Evolutionary conservation across 2,888 invertebrate genomes (phyloP).

Genomic region (Agriopis aurantiaria): DNA sequence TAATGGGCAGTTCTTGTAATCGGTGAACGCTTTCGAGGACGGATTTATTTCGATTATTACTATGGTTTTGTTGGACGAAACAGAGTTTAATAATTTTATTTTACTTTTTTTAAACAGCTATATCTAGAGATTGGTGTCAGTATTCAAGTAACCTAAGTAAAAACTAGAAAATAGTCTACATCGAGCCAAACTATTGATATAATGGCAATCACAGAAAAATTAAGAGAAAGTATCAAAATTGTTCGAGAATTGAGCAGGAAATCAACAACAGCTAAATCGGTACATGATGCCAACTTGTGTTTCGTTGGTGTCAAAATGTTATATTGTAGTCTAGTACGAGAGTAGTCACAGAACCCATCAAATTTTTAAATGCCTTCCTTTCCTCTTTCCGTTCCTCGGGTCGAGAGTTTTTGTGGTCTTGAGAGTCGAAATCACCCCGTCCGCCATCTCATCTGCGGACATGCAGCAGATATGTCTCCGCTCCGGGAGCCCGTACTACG

Average conservation of each 20-base stretch:
- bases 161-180: neutral
- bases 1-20: slow-evolving; percentile 57
- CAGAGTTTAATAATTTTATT: slow-evolving; percentile 34
- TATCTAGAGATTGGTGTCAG: neutral
- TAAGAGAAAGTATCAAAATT: slow-evolving; percentile 2
- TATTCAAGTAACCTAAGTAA: neutral
- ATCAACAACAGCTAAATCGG: neutral
- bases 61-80: slow-evolving; percentile 47
- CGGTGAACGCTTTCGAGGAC: slow-evolving; percentile 49
- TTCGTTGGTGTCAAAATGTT: neutral
- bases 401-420: too few relatives aligned
- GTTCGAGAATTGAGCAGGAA: neutral
- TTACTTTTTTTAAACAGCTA: slow-evolving; percentile 1
- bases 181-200: neutral
- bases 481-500: too few relatives aligned
- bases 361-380: too few relatives aligned
- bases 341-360: too few relatives aligned
- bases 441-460: too few relatives aligned
- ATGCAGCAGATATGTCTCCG: too few relatives aligned
- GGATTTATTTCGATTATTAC: slow-evolving; percentile 54
- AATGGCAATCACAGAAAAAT: neutral
- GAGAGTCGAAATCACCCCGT: too few relatives aligned
- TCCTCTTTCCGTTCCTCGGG: too few relatives aligned
- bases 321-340: too few relatives aligned
- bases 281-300: neutral